phyloP scores from a whole-genome alignment of 2,113 vertebrate genomes.

The Pelodiscus sinensis region DNA sequence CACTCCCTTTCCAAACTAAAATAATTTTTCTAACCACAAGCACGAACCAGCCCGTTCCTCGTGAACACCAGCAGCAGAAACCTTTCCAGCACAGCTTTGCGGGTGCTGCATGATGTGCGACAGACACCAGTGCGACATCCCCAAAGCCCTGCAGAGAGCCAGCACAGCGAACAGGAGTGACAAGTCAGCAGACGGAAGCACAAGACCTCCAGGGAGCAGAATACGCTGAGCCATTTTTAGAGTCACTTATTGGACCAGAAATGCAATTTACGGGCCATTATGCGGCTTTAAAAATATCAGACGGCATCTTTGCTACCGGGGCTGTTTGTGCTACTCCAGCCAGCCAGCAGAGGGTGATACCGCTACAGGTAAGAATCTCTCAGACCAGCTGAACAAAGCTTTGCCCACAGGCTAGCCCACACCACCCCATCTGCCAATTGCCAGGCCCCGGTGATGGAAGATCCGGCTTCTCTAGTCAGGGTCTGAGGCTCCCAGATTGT shows the following conservation, averaged over 20 bases:
- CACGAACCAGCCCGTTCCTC: neutral
- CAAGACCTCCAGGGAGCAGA: neutral
- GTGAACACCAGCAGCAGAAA: neutral
- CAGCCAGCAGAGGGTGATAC: neutral
- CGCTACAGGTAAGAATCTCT: neutral
- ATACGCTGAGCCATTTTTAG: neutral
- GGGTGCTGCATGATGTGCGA: neutral
- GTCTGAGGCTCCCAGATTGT: neutral
- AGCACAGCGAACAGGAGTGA: neutral
- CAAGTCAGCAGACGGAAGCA: neutral
- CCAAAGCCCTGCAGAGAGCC: neutral
- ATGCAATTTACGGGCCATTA: neutral
- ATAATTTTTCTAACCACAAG: neutral
- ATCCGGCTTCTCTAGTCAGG: neutral
- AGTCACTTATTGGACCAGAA: neutral
- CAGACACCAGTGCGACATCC: neutral
- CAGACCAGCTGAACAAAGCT: neutral
- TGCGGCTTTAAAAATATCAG: neutral
- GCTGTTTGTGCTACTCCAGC: neutral
- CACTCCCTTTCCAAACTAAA: neutral
- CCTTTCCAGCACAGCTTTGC: neutral
- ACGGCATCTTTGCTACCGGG: neutral
- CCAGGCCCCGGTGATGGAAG: neutral
- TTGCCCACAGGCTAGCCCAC: neutral
- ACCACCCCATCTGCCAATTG: neutral